Conservation (phyloP, 2,797 vertebrate species). For the Adelosebastes latens region DNA sequence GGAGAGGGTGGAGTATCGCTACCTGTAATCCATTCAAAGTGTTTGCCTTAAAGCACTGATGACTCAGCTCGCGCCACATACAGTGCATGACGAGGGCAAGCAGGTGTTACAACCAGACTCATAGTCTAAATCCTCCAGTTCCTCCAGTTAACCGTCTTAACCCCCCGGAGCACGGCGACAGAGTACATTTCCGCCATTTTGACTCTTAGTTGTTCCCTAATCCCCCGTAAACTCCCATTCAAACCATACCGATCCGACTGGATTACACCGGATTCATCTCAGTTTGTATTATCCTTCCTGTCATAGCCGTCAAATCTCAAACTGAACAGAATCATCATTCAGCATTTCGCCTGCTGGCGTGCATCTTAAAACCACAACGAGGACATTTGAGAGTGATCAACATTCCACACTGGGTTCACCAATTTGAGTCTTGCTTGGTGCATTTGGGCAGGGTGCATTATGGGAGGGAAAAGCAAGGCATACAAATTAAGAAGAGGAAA, state of each 20-base stretch:
- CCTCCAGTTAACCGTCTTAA: constrained; percentile 19
- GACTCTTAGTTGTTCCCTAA: constrained; percentile 59
- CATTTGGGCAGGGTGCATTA: constrained; percentile 3
- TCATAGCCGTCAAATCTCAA: constrained; percentile 37
- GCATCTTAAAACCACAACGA: constrained; percentile 3
- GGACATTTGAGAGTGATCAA: constrained; percentile 20
- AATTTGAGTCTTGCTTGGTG: constrained; percentile 21
- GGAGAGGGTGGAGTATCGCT: constrained; percentile 4
- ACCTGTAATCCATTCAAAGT: constrained; percentile 25
- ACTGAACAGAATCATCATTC: constrained; percentile 38
- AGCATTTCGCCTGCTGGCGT: not conserved
- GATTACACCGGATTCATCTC: constrained; percentile 65
- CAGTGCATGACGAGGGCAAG: constrained; percentile 5
- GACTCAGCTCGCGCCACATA: constrained; percentile 1
- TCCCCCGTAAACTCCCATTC: constrained; percentile 47
- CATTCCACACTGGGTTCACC: constrained; percentile 20
- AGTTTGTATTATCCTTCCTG: constrained; percentile 32
- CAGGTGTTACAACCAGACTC: constrained; percentile 20
- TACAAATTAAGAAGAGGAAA: constrained; percentile 36
- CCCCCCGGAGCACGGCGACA: constrained; percentile 1
- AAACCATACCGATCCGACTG: constrained; percentile 66
- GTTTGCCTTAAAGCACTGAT: constrained; percentile 5
- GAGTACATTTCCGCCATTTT: constrained; percentile 33
- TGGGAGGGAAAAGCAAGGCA: constrained; percentile 19
- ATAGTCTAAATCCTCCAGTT: not conserved